Evolutionary conservation across 2,797 vertebrate genomes (phyloP), one percentile per base, ranked within the genome.

Genomic region (Crenuchus spilurus): DNA sequence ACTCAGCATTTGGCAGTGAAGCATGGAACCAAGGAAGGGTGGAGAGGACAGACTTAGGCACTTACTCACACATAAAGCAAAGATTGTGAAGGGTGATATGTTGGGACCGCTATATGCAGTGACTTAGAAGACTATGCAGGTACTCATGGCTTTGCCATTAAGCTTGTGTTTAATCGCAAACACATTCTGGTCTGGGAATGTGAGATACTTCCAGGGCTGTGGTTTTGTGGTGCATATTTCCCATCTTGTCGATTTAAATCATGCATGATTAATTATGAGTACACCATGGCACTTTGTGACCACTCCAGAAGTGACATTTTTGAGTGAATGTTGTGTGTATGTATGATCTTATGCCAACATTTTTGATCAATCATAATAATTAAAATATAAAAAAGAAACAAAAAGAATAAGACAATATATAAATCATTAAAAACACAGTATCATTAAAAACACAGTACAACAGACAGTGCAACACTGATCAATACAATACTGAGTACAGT

Each of bases 141-240:
- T 87, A 83, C 30, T 79, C 79, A 73, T 77, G 61, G 82, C 44
- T 80, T 61, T 74, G 42, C 75, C 77, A 85, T 81, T 62, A 39
- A 77, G 65, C 75, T 64, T 80, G 80, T 75, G 83, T 67, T 70
- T 86, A 82, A 54, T 85, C 65, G 33, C 46, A 70, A 84, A 84
- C 62, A 66, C 39, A 79, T 79, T 84, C 55, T 58, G 48, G 67
- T 72, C 37, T 66, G 61, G 49, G 49, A 37, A 69, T 68, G 37
- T 68, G 55, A 75, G 61, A 54, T 52, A 61, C n/a, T 22, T 41
- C 51, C 57, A 64, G 41, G 18, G 22, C 52, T 66, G 48, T n/a
- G 14, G 60, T 41, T 66, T 61, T 18, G 49, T 4, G 41, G 37
- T 55, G 26, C 67, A 62, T 46, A 31, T 66, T 44, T 46, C 57